Base-by-base conservation (phyloP, 2,797 vertebrate genomes). In the Geotrypetes seraphini region DNA sequence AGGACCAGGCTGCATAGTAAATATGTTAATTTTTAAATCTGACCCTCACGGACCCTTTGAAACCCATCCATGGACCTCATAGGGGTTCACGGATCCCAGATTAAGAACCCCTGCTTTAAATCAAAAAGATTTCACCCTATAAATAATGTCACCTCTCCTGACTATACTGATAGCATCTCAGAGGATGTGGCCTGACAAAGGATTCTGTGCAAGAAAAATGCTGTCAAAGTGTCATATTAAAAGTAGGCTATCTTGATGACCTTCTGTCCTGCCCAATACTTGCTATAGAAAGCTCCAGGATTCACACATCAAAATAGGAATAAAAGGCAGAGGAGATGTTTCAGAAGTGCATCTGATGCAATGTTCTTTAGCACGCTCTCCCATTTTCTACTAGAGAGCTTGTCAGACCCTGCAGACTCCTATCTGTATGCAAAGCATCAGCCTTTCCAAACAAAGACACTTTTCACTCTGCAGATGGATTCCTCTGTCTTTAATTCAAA, bases 241-340 rank as follows among this genome's bases (percentile, higher is more conserved):
- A 8, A 12, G 12, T 33, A 36, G 40, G 45, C 33, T 43, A 49
- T 48, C 62, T 53, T 16, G 40, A 51, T 61, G 60, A 69, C 60
- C 66, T 61, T 39, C 47, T 50, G 47, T 43, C 47, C 53, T 36
- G 10, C 31, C 36, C 36, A 22, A 39, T 13, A 25, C 2, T 6
- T 25, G 28, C 36, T 40, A 12, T 37, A 31, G 25, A 57, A 16
- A 43, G 35, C 29, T 17, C 22, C 18, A 0, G 12, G 47, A 34
- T 49, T 50, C 25, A 33, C 38, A 13, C 19, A 21, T 22, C 22
- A 46, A 39, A 57, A 60, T 48, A 60, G 54, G 50, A 28, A n/a
- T n/a, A n/a, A 15, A 1, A 32, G 26, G 6, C n/a, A n/a, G n/a
- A n/a, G n/a, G n/a, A n/a, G n/a, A n/a, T n/a, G n/a, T n/a, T n/a